Conservation (phyloP, 2,797 vertebrate species). For the Microctenopoma stevenorrisi region DNA sequence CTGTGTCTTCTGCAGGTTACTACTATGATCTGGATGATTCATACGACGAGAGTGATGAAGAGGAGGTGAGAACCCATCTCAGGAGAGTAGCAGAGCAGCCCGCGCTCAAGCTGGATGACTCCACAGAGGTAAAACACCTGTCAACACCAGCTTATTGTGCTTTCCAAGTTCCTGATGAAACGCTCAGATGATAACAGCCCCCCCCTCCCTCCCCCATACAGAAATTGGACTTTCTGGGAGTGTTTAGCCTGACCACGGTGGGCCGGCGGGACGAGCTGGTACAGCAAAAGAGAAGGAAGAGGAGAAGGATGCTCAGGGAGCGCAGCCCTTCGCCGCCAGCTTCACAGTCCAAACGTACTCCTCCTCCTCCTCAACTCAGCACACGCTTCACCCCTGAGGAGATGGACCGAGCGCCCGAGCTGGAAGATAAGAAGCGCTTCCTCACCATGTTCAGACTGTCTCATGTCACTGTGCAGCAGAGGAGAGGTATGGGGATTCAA, state of each 20-base stretch:
- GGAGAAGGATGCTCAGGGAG: conserved; percentile 94
- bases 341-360: conserved; percentile 89
- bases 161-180: conserved; percentile 3
- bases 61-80: conserved; percentile 96
- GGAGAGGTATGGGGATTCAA: conserved; percentile 84
- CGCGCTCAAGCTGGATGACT: conserved; percentile 95
- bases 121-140: conserved; percentile 87
- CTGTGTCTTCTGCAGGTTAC: conserved; percentile 85
- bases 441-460: conserved; percentile 96
- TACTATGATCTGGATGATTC: conserved; percentile 98
- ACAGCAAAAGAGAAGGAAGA: conserved; percentile 92
- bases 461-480: conserved; percentile 92
- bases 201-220: conserved; percentile 56
- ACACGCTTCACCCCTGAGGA: conserved; percentile 95
- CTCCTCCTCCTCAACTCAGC: conserved; percentile 88
- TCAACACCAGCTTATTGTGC: not conserved
- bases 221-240: conserved; percentile 95
- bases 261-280: conserved; percentile 91
- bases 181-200: not conserved
- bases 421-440: conserved; percentile 97
- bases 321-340: conserved; percentile 91
- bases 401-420: conserved; percentile 94
- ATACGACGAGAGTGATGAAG: conserved; percentile 97
- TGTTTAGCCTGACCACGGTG: conserved; percentile 92
- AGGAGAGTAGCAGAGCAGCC: conserved; percentile 94